These are phyloP conservation scores for Platycnemis pennipes DNA, from an alignment of 2,888 invertebrate species.

Conservation along the genomic window DNA sequence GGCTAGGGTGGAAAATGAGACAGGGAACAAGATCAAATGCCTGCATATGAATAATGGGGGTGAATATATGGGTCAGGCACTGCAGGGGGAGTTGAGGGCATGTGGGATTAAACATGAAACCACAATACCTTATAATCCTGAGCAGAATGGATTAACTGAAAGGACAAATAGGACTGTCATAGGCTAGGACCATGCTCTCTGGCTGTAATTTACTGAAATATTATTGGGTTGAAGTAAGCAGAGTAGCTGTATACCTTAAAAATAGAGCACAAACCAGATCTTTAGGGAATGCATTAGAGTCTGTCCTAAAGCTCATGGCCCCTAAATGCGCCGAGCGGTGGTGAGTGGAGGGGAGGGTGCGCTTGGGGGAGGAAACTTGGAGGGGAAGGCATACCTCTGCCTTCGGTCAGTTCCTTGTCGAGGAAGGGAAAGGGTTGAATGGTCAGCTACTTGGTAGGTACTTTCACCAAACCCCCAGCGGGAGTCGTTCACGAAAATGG, in stretches of 20 bases:
- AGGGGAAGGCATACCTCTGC: no score
- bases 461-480: no score
- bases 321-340: no score
- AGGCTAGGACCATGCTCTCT: conserved; percentile 69
- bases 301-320: no score
- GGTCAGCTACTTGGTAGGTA: no score
- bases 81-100: conserved; percentile 72
- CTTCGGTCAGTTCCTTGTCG: no score
- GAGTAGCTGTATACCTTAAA: conserved; percentile 70
- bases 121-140: conserved; percentile 75
- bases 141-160: conserved; percentile 76
- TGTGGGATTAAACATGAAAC: conserved; percentile 75
- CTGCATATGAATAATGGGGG: neutral
- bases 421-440: no score
- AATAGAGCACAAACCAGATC: conserved; percentile 73
- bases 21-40: neutral
- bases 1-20: no score
- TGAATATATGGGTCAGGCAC: conserved; percentile 71
- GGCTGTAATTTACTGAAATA: conserved; percentile 72
- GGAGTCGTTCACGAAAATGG: no score
- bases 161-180: conserved; percentile 75
- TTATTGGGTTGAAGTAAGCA: conserved; percentile 75
- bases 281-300: conserved; percentile 72
- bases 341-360: no score
- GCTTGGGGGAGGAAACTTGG: no score